Conservation (phyloP, 2,113 vertebrate species). For the Verasper variegatus region DNA sequence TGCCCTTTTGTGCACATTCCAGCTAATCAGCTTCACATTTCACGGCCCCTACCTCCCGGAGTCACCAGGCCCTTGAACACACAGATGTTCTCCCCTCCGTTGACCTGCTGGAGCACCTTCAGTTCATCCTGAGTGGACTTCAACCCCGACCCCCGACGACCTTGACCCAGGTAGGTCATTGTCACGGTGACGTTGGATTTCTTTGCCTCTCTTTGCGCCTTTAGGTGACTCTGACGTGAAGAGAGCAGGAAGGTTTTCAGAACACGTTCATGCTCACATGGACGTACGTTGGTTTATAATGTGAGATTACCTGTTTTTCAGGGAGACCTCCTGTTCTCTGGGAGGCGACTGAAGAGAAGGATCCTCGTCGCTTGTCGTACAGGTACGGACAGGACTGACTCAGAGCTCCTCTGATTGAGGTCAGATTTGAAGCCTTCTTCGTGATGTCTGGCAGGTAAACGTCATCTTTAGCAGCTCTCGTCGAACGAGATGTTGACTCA, state of each 20-base stretch:
- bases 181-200: constrained; percentile 82
- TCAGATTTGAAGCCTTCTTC: constrained; percentile 60
- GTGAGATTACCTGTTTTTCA: constrained; percentile 64
- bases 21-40: neutral
- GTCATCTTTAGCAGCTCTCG: constrained; percentile 39
- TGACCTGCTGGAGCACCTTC: constrained; percentile 84
- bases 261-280: neutral
- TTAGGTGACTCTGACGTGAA: constrained; percentile 64
- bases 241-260: neutral
- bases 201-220: constrained; percentile 64
- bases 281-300: accelerated
- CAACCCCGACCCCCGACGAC: constrained; percentile 40
- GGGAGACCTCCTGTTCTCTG: constrained; percentile 49
- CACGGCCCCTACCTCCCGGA: constrained; percentile 77
- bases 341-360: constrained; percentile 73
- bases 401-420: constrained; percentile 55
- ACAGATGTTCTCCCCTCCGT: constrained; percentile 84
- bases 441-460: constrained; percentile 76
- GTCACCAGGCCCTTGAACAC: constrained; percentile 82
- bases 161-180: constrained; percentile 82
- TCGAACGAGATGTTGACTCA: constrained; percentile 16
- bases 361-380: constrained; percentile 69
- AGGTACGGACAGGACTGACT: constrained; percentile 80
- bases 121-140: constrained; percentile 76
- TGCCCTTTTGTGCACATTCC: neutral